Evolutionary conservation across 2,888 invertebrate genomes (phyloP).

Genomic region (Stomorhina lunata): DNA sequence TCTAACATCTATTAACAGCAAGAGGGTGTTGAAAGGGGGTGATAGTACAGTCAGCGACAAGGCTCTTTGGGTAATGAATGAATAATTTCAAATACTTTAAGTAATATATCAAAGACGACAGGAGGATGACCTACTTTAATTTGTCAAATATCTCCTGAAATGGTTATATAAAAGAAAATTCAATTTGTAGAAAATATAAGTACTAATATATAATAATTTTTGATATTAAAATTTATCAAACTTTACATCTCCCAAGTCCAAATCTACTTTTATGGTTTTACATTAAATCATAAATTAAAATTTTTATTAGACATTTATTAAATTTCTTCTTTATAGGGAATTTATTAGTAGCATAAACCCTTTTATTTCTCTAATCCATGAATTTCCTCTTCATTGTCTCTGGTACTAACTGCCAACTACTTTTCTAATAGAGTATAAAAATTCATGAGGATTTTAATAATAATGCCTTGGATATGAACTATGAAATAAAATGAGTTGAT

Average conservation of each 20-base stretch:
- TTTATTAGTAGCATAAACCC: background rate
- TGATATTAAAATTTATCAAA: no score
- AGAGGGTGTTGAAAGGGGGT: background rate
- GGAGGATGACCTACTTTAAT: background rate
- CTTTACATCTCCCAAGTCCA: no score
- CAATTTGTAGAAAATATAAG: no score
- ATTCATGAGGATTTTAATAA: constrained; percentile 54
- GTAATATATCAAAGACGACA: background rate
- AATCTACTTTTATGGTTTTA: no score
- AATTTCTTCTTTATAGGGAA: no score
- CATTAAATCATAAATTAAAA: no score
- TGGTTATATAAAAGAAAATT: no score
- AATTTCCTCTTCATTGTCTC: background rate
- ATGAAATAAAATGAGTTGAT: constrained; percentile 43
- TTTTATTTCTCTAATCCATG: background rate
- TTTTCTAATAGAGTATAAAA: constrained; percentile 6
- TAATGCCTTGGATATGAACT: constrained; percentile 47
- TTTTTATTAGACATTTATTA: no score
- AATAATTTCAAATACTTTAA: constrained; percentile 12
- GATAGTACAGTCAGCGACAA: background rate
- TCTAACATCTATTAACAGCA: constrained; percentile 36
- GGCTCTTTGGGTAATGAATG: background rate
- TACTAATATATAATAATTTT: no score
- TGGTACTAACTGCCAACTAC: background rate
- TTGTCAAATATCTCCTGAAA: no score